Evolutionary conservation across 2,888 invertebrate genomes (phyloP).

Genomic region (Osedax frankpressi): DNA sequence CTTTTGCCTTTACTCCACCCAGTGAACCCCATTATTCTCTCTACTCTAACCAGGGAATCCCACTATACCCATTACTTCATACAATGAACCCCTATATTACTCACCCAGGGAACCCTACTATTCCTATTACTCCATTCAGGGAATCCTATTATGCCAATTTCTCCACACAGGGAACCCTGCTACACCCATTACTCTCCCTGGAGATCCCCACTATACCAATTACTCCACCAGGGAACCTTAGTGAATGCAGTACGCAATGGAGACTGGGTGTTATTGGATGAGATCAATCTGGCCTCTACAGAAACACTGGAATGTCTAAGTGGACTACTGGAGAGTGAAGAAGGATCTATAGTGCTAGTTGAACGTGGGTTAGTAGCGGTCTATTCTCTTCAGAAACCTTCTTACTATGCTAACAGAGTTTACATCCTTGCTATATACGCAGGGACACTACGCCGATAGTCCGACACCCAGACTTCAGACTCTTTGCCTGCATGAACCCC

Average conservation of each 20-base stretch:
- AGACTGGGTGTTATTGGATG: constrained; percentile 89
- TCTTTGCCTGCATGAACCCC: constrained; percentile 99
- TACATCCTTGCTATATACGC: constrained; percentile 21
- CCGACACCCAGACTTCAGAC: constrained; percentile 71
- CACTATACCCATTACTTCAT: too few species aligned
- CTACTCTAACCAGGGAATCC: too few species aligned
- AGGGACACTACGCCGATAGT: constrained; percentile 65
- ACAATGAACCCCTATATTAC: not conserved
- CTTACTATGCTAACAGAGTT: not conserved
- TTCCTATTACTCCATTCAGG: not conserved
- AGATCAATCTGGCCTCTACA: constrained; percentile 90
- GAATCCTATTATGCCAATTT: not conserved
- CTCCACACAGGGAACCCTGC: not conserved
- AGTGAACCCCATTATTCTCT: too few species aligned
- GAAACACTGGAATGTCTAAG: constrained; percentile 90
- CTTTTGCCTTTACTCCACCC: too few species aligned
- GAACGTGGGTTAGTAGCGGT: constrained; percentile 59
- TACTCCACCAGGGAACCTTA: constrained; percentile 58
- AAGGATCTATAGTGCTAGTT: constrained; percentile 66
- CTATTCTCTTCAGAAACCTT: not conserved
- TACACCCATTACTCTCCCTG: too few species aligned
- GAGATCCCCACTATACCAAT: not conserved
- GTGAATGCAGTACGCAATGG: constrained; percentile 73
- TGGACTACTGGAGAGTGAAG: constrained; percentile 69
- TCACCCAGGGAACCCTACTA: not conserved